A percentile compares a stretch with the other conserved stretches of the same genome.
These are phyloP conservation scores for Mastigias papua DNA, from an alignment of 30 jellyfish, hydroid and myxozoan species.

Conservation along the genomic window DNA sequence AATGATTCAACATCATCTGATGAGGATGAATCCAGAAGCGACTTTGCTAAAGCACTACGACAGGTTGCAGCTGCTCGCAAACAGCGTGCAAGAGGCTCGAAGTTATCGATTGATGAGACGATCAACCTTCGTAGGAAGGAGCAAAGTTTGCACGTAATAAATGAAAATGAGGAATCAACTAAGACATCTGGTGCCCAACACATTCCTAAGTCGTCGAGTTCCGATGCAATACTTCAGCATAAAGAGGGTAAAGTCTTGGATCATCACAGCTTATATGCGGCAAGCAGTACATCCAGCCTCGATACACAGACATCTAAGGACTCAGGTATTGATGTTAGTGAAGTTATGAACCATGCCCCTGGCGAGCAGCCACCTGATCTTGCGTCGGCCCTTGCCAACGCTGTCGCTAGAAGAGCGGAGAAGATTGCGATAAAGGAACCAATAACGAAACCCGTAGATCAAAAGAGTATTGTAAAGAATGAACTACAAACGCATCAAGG, in stretches of 20 bases:
- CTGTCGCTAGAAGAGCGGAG: slow-evolving; percentile 95
- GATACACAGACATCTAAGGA: slow-evolving; percentile 90
- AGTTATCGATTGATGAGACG: slow-evolving; percentile 56
- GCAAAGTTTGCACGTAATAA: slow-evolving; percentile 63
- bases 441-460: slow-evolving; percentile 20
- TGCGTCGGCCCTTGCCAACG: slow-evolving; percentile 89
- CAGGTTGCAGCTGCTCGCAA: slow-evolving; percentile 84
- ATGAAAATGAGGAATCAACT: slow-evolving; percentile 50
- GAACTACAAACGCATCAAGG: background rate
- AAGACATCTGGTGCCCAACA: slow-evolving; percentile 9
- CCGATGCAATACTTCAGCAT: slow-evolving; percentile 59
- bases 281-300: slow-evolving; percentile 89
- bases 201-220: slow-evolving; percentile 54
- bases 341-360: slow-evolving; percentile 34
- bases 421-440: slow-evolving; percentile 72
- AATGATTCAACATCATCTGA: slow-evolving; percentile 32
- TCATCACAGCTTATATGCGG: slow-evolving; percentile 65
- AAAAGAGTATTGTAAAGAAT: background rate
- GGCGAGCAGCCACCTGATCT: slow-evolving; percentile 85
- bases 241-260: slow-evolving; percentile 70
- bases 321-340: slow-evolving; percentile 88
- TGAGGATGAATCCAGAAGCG: slow-evolving; percentile 64
- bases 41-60: slow-evolving; percentile 62
- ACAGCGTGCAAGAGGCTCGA: slow-evolving; percentile 38
- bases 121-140: slow-evolving; percentile 46